phyloP scores from a whole-genome alignment of 2,797 vertebrate species.

The Ispidina picta region DNA sequence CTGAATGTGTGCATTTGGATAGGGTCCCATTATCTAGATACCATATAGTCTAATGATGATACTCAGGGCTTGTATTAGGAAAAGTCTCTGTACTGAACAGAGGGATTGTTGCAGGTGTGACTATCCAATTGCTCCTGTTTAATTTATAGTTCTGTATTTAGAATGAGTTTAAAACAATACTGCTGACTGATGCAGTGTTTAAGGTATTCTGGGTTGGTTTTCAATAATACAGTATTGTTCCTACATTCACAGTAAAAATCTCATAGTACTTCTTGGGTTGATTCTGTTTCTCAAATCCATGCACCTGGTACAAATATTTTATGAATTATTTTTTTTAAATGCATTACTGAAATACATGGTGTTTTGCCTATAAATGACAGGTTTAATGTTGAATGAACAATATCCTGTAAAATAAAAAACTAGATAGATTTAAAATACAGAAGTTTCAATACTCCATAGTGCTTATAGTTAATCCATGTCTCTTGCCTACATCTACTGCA shows the following conservation, averaged over 20 bases:
- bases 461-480: constrained; percentile 70
- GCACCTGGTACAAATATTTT: constrained; percentile 14
- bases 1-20: background rate
- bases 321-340: background rate
- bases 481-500: constrained; percentile 58
- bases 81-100: background rate
- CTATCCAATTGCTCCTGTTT: background rate
- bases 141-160: constrained; percentile 13
- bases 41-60: background rate
- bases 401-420: constrained; percentile 5
- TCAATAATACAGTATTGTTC: background rate
- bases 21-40: background rate
- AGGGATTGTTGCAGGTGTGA: background rate
- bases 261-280: background rate
- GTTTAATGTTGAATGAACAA: constrained; percentile 49
- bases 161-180: constrained; percentile 1
- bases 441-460: constrained; percentile 46
- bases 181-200: background rate
- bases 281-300: constrained; percentile 27
- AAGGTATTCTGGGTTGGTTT: constrained; percentile 9
- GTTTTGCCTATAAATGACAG: constrained; percentile 13
- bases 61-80: background rate
- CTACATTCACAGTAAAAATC: constrained; percentile 1
- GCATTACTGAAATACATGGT: constrained; percentile 13
- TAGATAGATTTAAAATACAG: constrained; percentile 45